phyloP scores from a whole-genome alignment of 2,888 invertebrate genomes.

The Dermolepida albohirtum region DNA sequence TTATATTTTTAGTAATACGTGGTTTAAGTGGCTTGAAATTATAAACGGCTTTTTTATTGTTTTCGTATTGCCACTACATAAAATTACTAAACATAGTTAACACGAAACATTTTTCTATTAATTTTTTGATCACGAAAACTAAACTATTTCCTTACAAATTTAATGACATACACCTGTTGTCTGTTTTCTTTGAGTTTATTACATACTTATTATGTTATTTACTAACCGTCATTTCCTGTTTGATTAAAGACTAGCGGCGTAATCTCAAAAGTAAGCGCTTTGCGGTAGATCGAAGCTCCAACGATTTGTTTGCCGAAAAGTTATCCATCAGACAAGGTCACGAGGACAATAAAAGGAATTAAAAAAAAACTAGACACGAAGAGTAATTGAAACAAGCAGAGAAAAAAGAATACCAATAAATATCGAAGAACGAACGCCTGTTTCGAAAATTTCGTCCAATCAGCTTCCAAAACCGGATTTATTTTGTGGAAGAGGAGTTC shows the following conservation, averaged over 20 bases:
- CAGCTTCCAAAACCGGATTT: conserved; percentile 39
- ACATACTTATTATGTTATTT: neutral
- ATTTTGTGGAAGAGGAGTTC: conserved; percentile 42
- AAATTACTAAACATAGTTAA: no score
- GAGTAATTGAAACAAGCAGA: conserved; percentile 25
- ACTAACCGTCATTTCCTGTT: conserved; percentile 20
- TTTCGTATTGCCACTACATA: no score
- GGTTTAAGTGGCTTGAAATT: no score
- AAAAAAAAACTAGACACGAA: conserved; percentile 8
- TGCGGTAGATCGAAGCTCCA: conserved; percentile 3
- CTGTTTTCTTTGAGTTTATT: no score
- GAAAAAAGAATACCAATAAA: conserved; percentile 27
- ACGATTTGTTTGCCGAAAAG: conserved; percentile 17
- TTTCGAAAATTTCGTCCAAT: conserved; percentile 39
- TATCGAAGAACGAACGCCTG: conserved; percentile 33
- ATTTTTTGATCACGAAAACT: no score
- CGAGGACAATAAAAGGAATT: neutral
- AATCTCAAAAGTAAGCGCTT: conserved; percentile 24
- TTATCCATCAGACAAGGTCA: conserved; percentile 18
- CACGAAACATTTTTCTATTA: no score
- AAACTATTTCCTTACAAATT: no score
- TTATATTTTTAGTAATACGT: no score
- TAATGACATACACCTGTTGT: no score
- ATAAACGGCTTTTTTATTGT: no score
- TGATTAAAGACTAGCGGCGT: conserved; percentile 7